phyloP scores from a whole-genome alignment of 1,140 invertebrate genomes.

The Drosophila ananassae region DNA sequence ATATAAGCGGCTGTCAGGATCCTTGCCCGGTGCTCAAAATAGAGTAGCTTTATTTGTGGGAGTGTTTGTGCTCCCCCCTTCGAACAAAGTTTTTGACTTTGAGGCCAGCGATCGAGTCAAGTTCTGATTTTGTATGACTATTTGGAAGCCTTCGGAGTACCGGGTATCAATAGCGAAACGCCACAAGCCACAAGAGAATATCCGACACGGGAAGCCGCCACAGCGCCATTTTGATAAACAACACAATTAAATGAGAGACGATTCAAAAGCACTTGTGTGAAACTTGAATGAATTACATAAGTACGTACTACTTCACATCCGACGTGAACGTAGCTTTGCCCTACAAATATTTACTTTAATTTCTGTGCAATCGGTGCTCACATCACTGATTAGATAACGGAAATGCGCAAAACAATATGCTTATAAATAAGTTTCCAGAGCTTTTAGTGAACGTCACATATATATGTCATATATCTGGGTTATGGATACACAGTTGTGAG shows the following conservation, averaged over 20 bases:
- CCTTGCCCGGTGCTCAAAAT: conserved; percentile 19
- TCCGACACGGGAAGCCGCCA: background rate
- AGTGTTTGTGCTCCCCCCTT: too few species aligned
- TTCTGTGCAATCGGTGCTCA: conserved; percentile 53
- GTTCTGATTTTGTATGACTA: background rate
- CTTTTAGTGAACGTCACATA: conserved; percentile 49
- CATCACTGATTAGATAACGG: conserved; percentile 49
- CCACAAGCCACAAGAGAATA: too few species aligned
- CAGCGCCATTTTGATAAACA: conserved; percentile 39
- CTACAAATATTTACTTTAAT: conserved; percentile 57
- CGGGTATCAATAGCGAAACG: background rate
- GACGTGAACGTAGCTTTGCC: conserved; percentile 37
- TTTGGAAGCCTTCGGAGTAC: background rate
- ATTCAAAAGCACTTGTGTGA: conserved; percentile 24
- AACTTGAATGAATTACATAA: conserved; percentile 30
- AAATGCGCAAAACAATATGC: conserved; percentile 53
- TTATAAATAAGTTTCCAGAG: conserved; percentile 52
- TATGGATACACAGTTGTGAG: conserved; percentile 37
- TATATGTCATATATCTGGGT: conserved; percentile 40
- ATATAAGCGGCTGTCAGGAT: conserved; percentile 10
- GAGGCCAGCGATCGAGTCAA: background rate
- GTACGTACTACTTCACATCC: conserved; percentile 26
- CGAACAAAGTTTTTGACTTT: background rate
- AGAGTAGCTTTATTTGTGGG: background rate
- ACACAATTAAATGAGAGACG: conserved; percentile 4